Evolutionary conservation across 2,888 invertebrate genomes (phyloP).

Genomic region (Lochmaea capreae): DNA sequence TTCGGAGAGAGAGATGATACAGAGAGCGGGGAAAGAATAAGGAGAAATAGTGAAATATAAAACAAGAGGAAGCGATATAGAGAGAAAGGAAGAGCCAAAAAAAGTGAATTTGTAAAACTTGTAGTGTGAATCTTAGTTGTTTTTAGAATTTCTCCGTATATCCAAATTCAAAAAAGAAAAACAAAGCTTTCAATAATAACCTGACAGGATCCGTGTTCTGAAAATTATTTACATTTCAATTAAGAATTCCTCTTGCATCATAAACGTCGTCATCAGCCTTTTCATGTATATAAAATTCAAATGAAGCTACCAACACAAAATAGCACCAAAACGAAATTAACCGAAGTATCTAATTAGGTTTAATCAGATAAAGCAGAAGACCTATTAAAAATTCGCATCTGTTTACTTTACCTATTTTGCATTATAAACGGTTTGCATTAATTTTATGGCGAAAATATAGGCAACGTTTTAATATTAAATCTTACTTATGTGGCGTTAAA

Average conservation of each 20-base stretch:
- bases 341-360: slow-evolving; percentile 26
- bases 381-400: slow-evolving; percentile 30
- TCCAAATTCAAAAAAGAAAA: neutral
- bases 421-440: neutral
- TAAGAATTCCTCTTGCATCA: slow-evolving; percentile 23
- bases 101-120: no score
- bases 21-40: no score
- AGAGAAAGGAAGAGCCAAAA: no score
- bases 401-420: slow-evolving; percentile 15
- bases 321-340: slow-evolving; percentile 28
- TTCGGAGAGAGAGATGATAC: slow-evolving; percentile 22
- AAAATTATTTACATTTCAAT: slow-evolving; percentile 31
- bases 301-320: slow-evolving; percentile 29
- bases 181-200: slow-evolving; percentile 14
- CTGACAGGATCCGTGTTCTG: slow-evolving; percentile 12
- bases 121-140: no score
- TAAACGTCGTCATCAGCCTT: slow-evolving; percentile 14
- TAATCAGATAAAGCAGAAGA: slow-evolving; percentile 24
- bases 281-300: slow-evolving; percentile 26
- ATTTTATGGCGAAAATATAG: neutral
- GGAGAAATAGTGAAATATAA: no score
- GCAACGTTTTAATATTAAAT: neutral
- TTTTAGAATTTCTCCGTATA: no score
- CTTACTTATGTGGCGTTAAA: neutral
- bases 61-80: no score